Conservation (phyloP, 2,113 vertebrate genomes). For the Anarhynchus alexandrinus region DNA sequence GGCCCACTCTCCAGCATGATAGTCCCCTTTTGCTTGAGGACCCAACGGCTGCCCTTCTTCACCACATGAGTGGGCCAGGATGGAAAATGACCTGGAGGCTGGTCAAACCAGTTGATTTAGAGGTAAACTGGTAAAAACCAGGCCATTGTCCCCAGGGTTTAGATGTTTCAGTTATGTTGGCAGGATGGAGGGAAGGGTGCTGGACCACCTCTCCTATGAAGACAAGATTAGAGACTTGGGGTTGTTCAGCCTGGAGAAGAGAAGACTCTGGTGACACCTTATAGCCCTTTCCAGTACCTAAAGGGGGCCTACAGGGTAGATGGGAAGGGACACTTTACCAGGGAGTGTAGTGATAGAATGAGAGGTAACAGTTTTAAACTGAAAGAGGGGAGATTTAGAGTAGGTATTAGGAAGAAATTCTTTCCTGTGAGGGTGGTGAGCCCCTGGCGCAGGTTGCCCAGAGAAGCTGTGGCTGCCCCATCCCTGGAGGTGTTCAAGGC, state of each 20-base stretch:
- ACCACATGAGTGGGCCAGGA: fast-evolving
- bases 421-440: neutral
- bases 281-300: neutral
- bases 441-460: neutral
- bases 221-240: neutral
- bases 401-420: neutral
- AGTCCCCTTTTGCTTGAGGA: neutral
- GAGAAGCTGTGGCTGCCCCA: neutral
- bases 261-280: neutral
- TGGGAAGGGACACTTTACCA: neutral
- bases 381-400: neutral
- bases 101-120: neutral
- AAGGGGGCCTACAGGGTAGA: neutral
- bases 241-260: neutral
- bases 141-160: too few relatives aligned
- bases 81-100: neutral
- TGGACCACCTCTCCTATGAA: neutral
- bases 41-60: neutral
- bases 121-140: neutral
- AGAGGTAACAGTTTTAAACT: neutral
- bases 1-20: neutral
- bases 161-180: fast-evolving
- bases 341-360: neutral
- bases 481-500: neutral
- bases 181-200: neutral